Evolutionary conservation across 1,140 invertebrate species (phyloP).

Genomic region (Bactericera cockerelli): DNA sequence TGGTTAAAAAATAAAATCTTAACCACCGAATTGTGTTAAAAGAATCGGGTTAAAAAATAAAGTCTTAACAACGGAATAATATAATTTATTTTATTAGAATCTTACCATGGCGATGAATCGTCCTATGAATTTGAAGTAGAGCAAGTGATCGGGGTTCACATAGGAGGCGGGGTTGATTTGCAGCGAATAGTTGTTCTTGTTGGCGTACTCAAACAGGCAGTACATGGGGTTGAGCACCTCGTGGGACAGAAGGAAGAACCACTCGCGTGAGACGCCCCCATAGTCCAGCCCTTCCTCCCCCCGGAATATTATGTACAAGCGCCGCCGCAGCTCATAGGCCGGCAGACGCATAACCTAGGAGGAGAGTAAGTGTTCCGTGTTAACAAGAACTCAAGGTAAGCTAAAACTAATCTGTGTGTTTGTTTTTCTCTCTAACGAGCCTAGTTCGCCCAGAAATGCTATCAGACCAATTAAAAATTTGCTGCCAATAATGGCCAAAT

Average conservation of each 20-base stretch:
- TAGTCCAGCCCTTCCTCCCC: constrained; percentile 99
- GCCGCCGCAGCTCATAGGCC: constrained; percentile 83
- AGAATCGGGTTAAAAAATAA: no score
- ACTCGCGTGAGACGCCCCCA: constrained; percentile 94
- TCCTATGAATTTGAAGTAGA: constrained; percentile 99
- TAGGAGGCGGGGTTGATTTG: constrained; percentile 99
- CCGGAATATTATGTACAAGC: constrained; percentile 96
- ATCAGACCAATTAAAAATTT: no score
- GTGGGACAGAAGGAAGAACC: constrained; percentile 98
- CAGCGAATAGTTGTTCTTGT: constrained; percentile 95
- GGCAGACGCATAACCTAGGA: constrained; percentile 96
- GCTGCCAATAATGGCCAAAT: no score
- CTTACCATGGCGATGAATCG: constrained; percentile 95
- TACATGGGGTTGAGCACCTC: constrained; percentile 99
- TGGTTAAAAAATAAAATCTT: no score
- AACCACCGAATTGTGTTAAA: no score
- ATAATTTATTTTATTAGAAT: no score
- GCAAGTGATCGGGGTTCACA: constrained; percentile 96
- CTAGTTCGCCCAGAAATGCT: no score
- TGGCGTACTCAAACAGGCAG: constrained; percentile 97
- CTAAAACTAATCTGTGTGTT: no score
- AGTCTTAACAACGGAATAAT: no score
- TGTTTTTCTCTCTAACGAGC: no score
- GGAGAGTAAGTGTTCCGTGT: no score
- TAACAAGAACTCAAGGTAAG: no score